Base-by-base conservation (phyloP, 2,888 invertebrate genomes). In the Pardosa pseudoannulata region DNA sequence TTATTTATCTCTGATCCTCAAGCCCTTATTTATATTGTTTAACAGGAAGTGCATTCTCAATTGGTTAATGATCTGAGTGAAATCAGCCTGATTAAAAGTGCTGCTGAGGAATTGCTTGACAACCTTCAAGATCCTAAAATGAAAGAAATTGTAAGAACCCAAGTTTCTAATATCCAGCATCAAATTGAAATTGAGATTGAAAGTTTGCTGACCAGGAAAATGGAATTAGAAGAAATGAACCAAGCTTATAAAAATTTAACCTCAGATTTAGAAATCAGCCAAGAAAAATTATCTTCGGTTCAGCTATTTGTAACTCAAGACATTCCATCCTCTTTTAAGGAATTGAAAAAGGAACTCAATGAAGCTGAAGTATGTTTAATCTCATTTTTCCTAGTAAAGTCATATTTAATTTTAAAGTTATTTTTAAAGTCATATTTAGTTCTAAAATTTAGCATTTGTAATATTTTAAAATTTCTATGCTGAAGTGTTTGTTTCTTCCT, bases 301-400 rank as follows among this genome's bases (percentile, higher is more conserved):
- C n/a, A 64, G 13, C 5, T 28, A 27, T 75, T 39, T 39, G 9
- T 75, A 16, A 65, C 36, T 11, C 5, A 73, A 32, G 41, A 16
- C 27, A 32, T 73, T 73, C 73, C 73, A 32, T 16, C n/a, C 7
- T 39, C 64, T 19, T 36, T 36, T 13, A 23, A 23, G n/a, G 65
- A 65, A 27, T 19, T 62, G 2, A 28, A 41, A 31, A 75, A 28
- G 16, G 19, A 56, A 27, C 23, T 56, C 5, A 19, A 73, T 6
- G 11, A 62, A 13, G n/a, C 46, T 29, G 28, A 72, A 27, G 72
- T 72, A 72, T n/a, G 19, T 31, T 2, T 2, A n/a, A n/a, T n/a
- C n/a, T n/a, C n/a, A n/a, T n/a, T n/a, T n/a, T n/a, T n/a, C n/a
- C n/a, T n/a, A n/a, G n/a, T n/a, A n/a, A n/a, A n/a, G n/a, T n/a